Evolutionary conservation across 2,797 vertebrate species (phyloP), one percentile per base, ranked within the genome.

Genomic region (Chrosomus eos): DNA sequence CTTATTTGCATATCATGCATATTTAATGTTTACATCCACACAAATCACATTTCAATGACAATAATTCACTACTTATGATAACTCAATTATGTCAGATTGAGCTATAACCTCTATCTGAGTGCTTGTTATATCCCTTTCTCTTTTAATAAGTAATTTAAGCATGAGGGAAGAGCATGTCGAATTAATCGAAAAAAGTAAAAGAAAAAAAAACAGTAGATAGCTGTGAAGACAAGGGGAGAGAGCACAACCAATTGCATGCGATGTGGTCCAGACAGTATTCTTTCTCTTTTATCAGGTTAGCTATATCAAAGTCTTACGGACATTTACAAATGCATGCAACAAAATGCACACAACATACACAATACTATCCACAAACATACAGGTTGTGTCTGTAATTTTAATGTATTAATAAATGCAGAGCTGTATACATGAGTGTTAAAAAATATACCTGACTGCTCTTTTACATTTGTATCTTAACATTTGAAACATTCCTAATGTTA

Each of bases 1-100:
- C 58, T 43, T 66, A 79, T 79, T 79, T 66, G 38, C 10, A 66
- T 66, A 45, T 45, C 58, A 78, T 66, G 26, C 76, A 79, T 79
- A 64, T 66, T 79, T 79, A 66, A 79, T 48, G 26, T 31, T 31
- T 33, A 36, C 21, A 40, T 45, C 38, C n/a, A 64, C 40, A 66
- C n/a, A 28, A 13, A 64, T 66, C 38, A 45, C 23, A 14, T 43
- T 79, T 79, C 45, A 62, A 28, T 48, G n/a, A 28, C 8, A 78
- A 78, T 64, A 9, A 66, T 79, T 43, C 64, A 45, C 53, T 7
- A 78, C 58, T 78, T 38, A 62, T 77, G n/a, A 55, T 75, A 53
- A 55, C 51, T 75, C 48, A 36, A 55, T 45, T 28, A 48, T n/a
- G 51, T 38, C 51, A 38, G 31, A 58, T 26, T 76, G 23, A 76